A percentile compares a stretch with the other conserved stretches of the same genome.
Conservation (phyloP, 2,888 invertebrate genomes). For the Marasmarcha lunaedactyla region DNA sequence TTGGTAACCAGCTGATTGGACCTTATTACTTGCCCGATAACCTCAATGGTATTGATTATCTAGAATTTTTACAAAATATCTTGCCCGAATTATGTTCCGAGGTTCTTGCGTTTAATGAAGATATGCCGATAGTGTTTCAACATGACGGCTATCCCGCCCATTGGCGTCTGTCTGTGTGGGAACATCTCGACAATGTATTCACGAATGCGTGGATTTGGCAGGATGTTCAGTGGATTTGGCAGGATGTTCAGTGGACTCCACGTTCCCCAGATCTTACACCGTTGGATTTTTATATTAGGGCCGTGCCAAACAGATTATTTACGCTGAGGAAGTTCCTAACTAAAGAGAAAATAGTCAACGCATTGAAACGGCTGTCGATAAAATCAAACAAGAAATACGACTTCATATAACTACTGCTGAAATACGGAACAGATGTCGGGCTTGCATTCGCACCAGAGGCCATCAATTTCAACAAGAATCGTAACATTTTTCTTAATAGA, state of each 20-base stretch:
- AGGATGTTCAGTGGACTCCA: conserved; percentile 11
- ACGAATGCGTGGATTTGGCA: conserved; percentile 8
- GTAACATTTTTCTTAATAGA: too few relatives aligned
- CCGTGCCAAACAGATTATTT: conserved; percentile 3
- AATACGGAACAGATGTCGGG: neutral
- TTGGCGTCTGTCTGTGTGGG: conserved; percentile 7
- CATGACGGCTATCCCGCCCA: conserved; percentile 12
- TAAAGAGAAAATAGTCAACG: neutral
- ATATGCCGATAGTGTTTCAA: conserved; percentile 5
- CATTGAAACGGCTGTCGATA: neutral
- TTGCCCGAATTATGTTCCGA: conserved; percentile 2
- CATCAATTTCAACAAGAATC: neutral
- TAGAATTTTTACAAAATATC: conserved; percentile 7
- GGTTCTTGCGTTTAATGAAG: conserved; percentile 1
- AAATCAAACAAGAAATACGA: neutral
- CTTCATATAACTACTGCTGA: neutral
- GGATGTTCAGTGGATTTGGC: conserved; percentile 1
- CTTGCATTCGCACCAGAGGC: neutral
- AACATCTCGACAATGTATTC: conserved; percentile 8
- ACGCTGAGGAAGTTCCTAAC: neutral
- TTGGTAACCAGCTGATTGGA: conserved; percentile 7
- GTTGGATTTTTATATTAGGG: conserved; percentile 15
- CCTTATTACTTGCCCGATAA: conserved; percentile 9
- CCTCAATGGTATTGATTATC: conserved; percentile 8
- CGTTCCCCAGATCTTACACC: conserved; percentile 15